Percentiles rank a stretch among this genome's conserved stretches.
phyloP scores from a whole-genome alignment of 2,113 vertebrate species.

The Callorhinus ursinus region DNA sequence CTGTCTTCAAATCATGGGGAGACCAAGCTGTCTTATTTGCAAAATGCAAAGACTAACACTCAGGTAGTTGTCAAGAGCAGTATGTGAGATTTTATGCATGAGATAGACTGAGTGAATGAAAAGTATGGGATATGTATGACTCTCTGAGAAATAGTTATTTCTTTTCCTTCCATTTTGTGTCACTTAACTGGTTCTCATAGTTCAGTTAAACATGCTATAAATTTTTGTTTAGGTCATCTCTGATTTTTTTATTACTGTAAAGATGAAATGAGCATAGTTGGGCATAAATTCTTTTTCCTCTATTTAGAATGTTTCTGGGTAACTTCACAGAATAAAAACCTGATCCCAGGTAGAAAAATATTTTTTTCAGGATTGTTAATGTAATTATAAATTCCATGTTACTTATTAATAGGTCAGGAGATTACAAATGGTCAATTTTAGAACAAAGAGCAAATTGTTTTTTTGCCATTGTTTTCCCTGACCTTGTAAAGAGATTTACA shows the following conservation, averaged over 20 bases:
- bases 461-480: neutral
- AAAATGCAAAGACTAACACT: neutral
- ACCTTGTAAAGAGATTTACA: neutral
- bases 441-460: neutral
- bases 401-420: neutral
- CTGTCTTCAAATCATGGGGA: neutral
- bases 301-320: neutral
- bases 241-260: neutral
- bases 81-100: neutral
- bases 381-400: neutral
- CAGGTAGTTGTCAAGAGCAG: accelerated
- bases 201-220: neutral
- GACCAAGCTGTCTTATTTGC: neutral
- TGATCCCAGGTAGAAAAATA: neutral
- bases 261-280: neutral
- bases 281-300: neutral
- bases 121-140: accelerated
- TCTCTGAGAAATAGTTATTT: neutral
- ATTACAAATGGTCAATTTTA: neutral
- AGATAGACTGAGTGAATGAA: neutral
- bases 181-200: neutral
- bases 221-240: neutral
- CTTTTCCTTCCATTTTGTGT: neutral
- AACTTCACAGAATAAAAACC: neutral
- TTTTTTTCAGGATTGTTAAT: neutral